phyloP scores from a whole-genome alignment of 2,113 vertebrate genomes.

The Hippoglossus stenolepis region DNA sequence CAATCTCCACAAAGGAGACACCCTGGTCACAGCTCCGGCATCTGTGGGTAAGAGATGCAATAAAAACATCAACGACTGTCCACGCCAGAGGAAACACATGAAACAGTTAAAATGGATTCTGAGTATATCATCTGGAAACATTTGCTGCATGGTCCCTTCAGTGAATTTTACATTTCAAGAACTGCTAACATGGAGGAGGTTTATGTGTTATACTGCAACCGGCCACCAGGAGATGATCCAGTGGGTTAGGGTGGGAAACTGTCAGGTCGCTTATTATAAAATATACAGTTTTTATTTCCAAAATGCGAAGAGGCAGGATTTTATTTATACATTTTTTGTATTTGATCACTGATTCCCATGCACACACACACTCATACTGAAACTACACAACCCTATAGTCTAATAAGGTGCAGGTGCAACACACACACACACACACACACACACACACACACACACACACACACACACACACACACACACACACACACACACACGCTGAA shows the following conservation, averaged over 20 bases:
- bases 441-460: background rate
- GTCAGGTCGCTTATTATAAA: too few species aligned
- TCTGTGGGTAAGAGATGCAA: conserved; percentile 7
- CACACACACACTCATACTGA: background rate
- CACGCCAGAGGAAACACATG: background rate
- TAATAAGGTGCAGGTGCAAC: background rate
- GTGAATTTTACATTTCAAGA: too few species aligned
- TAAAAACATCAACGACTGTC: conserved; percentile 18
- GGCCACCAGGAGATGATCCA: too few species aligned
- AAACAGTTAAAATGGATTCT: too few species aligned
- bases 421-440: conserved; percentile 3
- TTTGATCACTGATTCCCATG: background rate
- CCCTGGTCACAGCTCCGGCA: conserved; percentile 15
- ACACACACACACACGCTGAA: background rate
- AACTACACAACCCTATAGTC: background rate
- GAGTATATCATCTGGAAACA: too few species aligned
- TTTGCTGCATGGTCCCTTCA: too few species aligned
- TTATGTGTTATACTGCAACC: too few species aligned
- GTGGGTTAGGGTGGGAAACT: too few species aligned
- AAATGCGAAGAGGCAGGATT: too few species aligned
- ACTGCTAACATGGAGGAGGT: too few species aligned
- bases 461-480: background rate
- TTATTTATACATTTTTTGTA: too few species aligned
- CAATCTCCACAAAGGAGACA: conserved; percentile 64
- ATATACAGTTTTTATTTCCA: too few species aligned